Evolutionary conservation across 2,113 vertebrate species (phyloP).

Genomic region (Epinephelus fuscoguttatus): DNA sequence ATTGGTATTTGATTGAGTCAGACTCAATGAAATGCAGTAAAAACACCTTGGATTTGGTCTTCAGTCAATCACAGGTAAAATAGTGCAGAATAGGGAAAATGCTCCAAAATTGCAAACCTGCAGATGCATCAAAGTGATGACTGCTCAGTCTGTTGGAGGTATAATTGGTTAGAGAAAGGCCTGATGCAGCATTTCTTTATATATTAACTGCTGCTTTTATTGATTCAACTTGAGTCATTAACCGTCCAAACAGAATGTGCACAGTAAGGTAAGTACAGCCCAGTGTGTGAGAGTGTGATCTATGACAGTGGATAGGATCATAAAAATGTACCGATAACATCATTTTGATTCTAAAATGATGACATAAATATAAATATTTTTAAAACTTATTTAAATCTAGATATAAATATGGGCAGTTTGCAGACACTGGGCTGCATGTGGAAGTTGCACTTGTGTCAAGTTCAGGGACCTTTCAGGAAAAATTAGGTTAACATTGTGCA

Average conservation of each 20-base stretch:
- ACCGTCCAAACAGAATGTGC: constrained; percentile 32
- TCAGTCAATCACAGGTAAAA: constrained; percentile 21
- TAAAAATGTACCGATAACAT: neutral
- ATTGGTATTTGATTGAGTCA: neutral
- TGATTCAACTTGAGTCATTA: constrained; percentile 31
- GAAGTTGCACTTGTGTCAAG: neutral
- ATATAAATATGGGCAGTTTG: neutral
- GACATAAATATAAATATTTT: neutral
- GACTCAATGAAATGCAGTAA: constrained; percentile 4
- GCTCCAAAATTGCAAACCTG: neutral
- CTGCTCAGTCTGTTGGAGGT: constrained; percentile 20
- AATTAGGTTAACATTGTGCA: neutral
- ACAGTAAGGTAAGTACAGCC: constrained; percentile 6
- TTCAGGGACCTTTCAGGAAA: neutral
- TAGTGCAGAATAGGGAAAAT: constrained; percentile 28
- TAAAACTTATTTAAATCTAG: neutral
- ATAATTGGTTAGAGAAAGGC: constrained; percentile 50
- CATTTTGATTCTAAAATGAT: constrained; percentile 13
- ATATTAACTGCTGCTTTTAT: constrained; percentile 49
- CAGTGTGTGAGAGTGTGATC: neutral
- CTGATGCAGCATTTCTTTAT: constrained; percentile 60
- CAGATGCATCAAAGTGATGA: constrained; percentile 44
- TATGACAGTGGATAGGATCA: neutral
- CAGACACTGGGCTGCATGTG: neutral
- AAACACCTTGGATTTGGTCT: neutral